Conservation (phyloP, 2,113 vertebrate genomes). For the Nanorana parkeri region DNA sequence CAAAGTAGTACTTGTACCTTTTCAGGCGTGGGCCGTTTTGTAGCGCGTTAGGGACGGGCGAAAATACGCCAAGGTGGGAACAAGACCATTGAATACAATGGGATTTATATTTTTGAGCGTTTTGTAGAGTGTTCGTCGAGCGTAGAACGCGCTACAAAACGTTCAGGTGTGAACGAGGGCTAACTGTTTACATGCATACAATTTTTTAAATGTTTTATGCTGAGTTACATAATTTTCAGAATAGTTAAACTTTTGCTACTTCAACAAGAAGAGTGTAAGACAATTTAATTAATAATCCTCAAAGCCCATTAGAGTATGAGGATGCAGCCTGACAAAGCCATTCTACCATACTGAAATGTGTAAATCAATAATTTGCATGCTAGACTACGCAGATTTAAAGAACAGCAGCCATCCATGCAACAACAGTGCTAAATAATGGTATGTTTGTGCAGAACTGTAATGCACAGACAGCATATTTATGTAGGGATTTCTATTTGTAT, state of each 20-base stretch:
- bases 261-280: constrained; percentile 10
- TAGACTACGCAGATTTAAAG: constrained; percentile 7
- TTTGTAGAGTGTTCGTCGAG: too few relatives aligned
- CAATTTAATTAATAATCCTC: constrained; percentile 22
- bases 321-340: constrained; percentile 29
- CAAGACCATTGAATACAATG: too few relatives aligned
- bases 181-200: too few relatives aligned
- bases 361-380: constrained; percentile 46
- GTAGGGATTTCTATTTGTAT: too few relatives aligned
- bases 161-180: too few relatives aligned
- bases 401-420: background rate
- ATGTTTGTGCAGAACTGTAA: background rate
- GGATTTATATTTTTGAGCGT: too few relatives aligned
- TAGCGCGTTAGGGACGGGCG: too few relatives aligned
- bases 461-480: too few relatives aligned
- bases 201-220: background rate
- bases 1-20: too few relatives aligned
- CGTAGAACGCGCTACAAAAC: too few relatives aligned
- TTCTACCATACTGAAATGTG: constrained; percentile 29
- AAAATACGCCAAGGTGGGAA: too few relatives aligned
- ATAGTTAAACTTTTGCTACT: constrained; percentile 11
- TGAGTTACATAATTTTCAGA: constrained; percentile 9
- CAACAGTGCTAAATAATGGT: background rate
- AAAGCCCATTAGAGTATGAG: constrained; percentile 5
- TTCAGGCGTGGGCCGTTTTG: too few relatives aligned